A percentile compares a stretch with the other conserved stretches of the same genome.
These are phyloP conservation scores for Myotis pilosus DNA, from an alignment of 2,797 vertebrate species.

Conservation along the genomic window DNA sequence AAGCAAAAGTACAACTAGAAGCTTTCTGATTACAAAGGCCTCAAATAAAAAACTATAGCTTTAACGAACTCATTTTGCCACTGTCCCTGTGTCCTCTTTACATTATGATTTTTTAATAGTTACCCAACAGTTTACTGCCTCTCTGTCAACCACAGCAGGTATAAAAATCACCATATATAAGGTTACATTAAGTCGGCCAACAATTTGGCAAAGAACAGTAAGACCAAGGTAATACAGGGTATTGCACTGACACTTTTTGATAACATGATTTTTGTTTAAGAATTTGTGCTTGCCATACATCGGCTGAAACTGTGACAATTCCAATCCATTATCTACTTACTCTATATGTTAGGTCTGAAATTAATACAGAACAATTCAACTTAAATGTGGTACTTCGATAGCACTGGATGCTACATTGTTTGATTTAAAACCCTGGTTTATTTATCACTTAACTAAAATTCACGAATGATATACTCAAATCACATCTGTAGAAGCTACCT, in stretches of 20 bases:
- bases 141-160: constrained; percentile 85
- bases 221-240: constrained; percentile 86
- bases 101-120: constrained; percentile 82
- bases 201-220: constrained; percentile 82
- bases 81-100: constrained; percentile 82
- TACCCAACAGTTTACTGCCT: constrained; percentile 83
- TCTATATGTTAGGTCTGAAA: constrained; percentile 47
- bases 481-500: constrained; percentile 79
- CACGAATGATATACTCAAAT: constrained; percentile 82
- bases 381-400: constrained; percentile 78
- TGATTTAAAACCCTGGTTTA: constrained; percentile 84
- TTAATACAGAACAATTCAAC: constrained; percentile 67
- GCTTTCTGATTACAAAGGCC: constrained; percentile 90
- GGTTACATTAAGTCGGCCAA: constrained; percentile 83
- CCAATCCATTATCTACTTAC: constrained; percentile 71
- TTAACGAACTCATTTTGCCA: constrained; percentile 80
- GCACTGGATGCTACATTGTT: constrained; percentile 82
- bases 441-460: constrained; percentile 80
- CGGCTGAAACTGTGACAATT: constrained; percentile 77
- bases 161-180: constrained; percentile 85
- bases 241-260: constrained; percentile 86
- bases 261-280: constrained; percentile 85
- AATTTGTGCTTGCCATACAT: constrained; percentile 78
- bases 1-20: constrained; percentile 85
- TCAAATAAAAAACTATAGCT: constrained; percentile 91